Percentiles rank a stretch among this genome's conserved stretches.
Conservation (phyloP, 2,797 vertebrate species). For the Garrulus glandarius region DNA sequence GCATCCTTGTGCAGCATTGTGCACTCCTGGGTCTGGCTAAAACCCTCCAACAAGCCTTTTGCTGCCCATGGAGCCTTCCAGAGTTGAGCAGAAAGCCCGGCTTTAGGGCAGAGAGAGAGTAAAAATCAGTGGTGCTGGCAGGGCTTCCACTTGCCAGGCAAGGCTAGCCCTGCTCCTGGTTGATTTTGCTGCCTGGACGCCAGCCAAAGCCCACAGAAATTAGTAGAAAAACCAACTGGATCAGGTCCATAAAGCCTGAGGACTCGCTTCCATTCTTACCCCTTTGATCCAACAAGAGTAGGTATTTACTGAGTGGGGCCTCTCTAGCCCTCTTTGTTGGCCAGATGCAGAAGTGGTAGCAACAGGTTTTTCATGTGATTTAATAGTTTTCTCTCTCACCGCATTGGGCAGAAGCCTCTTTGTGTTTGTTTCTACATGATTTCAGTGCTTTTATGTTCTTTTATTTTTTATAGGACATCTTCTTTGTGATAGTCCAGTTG, state of each 20-base stretch:
- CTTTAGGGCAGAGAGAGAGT: background rate
- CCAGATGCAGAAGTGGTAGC: conserved; percentile 34
- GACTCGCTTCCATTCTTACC: conserved; percentile 34
- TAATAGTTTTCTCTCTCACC: background rate
- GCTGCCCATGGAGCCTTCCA: background rate
- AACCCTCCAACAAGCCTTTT: background rate
- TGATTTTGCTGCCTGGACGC: conserved; percentile 17
- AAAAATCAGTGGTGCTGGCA: background rate
- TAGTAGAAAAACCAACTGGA: conserved; percentile 58
- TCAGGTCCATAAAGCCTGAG: conserved; percentile 47
- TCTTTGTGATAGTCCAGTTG: conserved; percentile 1
- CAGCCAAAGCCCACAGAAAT: conserved; percentile 60
- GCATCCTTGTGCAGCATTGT: background rate
- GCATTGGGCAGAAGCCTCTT: conserved; percentile 13
- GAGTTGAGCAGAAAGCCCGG: background rate
- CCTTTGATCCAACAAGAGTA: conserved; percentile 44
- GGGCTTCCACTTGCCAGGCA: background rate
- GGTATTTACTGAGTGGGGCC: conserved; percentile 30
- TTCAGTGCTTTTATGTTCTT: background rate
- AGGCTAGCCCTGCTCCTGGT: background rate
- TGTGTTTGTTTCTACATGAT: conserved; percentile 39
- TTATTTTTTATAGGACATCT: background rate
- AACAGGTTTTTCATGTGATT: conserved; percentile 44
- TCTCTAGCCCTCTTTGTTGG: conserved; percentile 34
- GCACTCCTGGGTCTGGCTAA: background rate